Conservation (phyloP, 2,113 vertebrate genomes). For the Ailurus styani region DNA sequence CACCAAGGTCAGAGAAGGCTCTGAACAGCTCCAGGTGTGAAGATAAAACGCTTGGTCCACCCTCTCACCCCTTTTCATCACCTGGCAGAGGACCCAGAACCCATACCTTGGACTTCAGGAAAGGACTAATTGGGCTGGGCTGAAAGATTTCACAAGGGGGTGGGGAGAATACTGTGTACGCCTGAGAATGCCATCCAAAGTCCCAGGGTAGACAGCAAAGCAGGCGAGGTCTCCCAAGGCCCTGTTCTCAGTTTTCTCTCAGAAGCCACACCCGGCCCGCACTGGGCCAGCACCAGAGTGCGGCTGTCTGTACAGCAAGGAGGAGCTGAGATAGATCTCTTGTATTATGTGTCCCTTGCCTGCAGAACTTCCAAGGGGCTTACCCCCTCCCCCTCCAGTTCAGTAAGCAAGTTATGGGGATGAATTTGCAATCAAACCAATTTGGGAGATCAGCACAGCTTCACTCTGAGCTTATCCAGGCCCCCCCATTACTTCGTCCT, state of each 20-base stretch:
- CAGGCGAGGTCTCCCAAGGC: not conserved
- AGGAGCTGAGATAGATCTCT: not conserved
- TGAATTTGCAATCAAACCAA: not conserved
- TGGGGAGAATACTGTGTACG: not conserved
- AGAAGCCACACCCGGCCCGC: not conserved
- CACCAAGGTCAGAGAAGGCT: not conserved
- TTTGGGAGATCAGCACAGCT: not conserved
- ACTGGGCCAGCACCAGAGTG: not conserved
- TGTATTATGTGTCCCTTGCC: not conserved
- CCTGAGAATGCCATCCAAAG: not conserved
- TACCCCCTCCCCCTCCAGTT: not conserved
- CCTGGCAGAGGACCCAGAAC: not conserved
- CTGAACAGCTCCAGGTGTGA: not conserved
- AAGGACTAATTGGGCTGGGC: not conserved
- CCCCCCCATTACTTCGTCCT: not conserved
- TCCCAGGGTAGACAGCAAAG: not conserved
- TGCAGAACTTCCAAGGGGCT: not conserved
- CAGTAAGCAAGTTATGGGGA: not conserved
- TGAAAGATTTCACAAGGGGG: not conserved
- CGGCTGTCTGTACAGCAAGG: too few relatives aligned
- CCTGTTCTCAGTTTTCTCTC: not conserved
- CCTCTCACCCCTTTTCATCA: not conserved
- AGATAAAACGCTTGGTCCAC: not conserved
- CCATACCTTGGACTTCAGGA: not conserved
- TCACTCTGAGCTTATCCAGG: not conserved